Conservation (phyloP, 2,797 vertebrate genomes). For the Macroramphosus scolopax region DNA sequence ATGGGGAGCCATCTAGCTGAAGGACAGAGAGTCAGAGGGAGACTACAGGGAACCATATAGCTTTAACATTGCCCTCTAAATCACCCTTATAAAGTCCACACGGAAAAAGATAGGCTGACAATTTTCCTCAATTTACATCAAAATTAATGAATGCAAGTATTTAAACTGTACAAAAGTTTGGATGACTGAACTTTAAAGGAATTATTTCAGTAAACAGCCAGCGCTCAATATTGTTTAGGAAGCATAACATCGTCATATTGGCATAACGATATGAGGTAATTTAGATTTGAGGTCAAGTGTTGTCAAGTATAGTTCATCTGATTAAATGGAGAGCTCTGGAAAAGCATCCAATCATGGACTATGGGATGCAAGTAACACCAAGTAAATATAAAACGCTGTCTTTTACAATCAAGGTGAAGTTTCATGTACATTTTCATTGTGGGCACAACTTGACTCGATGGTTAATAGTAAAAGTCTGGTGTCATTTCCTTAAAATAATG, state of each 20-base stretch:
- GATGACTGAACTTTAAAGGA: background rate
- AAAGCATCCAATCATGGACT: no score
- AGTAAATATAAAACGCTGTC: background rate
- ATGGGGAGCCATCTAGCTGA: conserved; percentile 65
- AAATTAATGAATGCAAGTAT: conserved; percentile 12
- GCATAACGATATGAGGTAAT: no score
- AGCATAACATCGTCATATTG: no score
- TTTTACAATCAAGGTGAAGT: background rate
- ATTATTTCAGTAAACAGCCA: background rate
- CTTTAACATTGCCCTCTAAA: conserved; percentile 52
- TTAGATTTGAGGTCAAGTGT: background rate
- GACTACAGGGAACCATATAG: conserved; percentile 52
- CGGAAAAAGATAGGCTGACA: conserved; percentile 8
- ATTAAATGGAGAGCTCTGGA: no score
- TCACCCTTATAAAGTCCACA: conserved; percentile 55
- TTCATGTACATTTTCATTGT: background rate
- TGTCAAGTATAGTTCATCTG: no score
- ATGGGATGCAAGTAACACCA: background rate
- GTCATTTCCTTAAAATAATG: conserved; percentile 3
- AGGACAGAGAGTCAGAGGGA: conserved; percentile 62
- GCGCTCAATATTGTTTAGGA: background rate
- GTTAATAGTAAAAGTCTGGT: background rate
- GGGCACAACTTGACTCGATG: background rate
- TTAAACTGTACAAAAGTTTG: background rate
- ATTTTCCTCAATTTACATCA: conserved; percentile 15